Percentiles rank a stretch among this genome's conserved stretches.
Conservation (phyloP, 2,888 invertebrate species). For the Gymnoscelis rufifasciata region DNA sequence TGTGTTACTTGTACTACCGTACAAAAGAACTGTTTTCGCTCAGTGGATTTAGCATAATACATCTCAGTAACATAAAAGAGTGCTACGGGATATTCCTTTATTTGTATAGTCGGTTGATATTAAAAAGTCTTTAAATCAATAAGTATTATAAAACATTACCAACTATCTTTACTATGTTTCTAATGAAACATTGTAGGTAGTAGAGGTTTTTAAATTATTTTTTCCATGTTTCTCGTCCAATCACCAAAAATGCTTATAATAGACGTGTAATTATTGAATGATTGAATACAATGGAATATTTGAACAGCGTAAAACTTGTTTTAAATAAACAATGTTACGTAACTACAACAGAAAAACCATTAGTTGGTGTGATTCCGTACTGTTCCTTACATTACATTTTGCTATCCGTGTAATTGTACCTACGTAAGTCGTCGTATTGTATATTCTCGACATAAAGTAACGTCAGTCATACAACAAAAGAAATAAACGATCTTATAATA, state of each 20-base stretch:
- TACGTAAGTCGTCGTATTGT: constrained; percentile 24
- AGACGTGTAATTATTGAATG: constrained; percentile 7
- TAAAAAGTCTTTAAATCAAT: no score
- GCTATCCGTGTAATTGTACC: constrained; percentile 13
- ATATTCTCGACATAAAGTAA: constrained; percentile 22
- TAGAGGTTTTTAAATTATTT: no score
- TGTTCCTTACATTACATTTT: constrained; percentile 9
- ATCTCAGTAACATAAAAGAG: no score
- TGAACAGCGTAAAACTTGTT: constrained; percentile 5
- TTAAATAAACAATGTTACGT: constrained; percentile 8
- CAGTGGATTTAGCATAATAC: no score
- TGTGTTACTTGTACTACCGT: background rate
- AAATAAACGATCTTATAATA: constrained; percentile 18
- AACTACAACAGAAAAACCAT: constrained; percentile 6
- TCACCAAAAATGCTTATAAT: background rate
- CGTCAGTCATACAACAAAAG: constrained; percentile 25
- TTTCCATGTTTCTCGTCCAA: background rate
- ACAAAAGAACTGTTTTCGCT: background rate
- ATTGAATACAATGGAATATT: constrained; percentile 11
- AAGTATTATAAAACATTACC: no score
- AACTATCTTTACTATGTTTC: no score
- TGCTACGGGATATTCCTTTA: no score
- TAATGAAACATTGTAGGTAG: no score
- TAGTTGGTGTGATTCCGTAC: background rate
- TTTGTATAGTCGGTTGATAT: no score